Evolutionary conservation across 2,113 vertebrate species (phyloP), one percentile per base, ranked within the genome.

Genomic region (Hypomesus transpacificus): DNA sequence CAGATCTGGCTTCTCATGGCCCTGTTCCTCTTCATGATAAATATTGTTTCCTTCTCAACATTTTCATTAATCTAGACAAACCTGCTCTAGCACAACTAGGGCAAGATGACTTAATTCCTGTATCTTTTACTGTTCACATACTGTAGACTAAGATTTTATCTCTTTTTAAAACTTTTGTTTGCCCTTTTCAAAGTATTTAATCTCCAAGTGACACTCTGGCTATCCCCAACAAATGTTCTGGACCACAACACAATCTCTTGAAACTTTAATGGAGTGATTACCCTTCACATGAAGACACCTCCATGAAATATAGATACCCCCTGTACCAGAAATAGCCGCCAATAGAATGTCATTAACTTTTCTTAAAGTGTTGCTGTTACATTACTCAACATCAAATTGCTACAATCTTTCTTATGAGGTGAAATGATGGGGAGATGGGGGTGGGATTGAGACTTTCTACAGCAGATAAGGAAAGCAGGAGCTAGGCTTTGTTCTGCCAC

Each of bases 301-400:
- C 9, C 63, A 20, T 83, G 51, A 82, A 67, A 75, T 59, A 73
- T 61, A 59, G 18, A 66, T 34, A 73, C 0, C 3, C 14, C 62
- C 63, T 18, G 11, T 70, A 69, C 67, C 77, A 31, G 3, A 61
- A 28, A 20, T 21, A 16, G 14, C 0, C 50, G 64, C 69, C 73
- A 18, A 20, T 21, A 20, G 70, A 68, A 76, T 13, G 34, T 66
- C 52, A 57, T 66, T 60, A 66, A 52, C 56, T 61, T 54, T 2
- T 14, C 6, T 2, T 18, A 17, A 18, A 39, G 21, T 1, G 3
- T 22, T 28, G 18, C 58, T 61, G 73, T 28, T 68, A 77, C 56
- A 77, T 70, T 17, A 70, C 52, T 62, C 64, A 7, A 17, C 70
- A 73, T 59, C n/a, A 66, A 70, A 71, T 46, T 17, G 66, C 5